Percentiles rank a stretch among this genome's conserved stretches.
Evolutionary conservation across 2,888 invertebrate genomes (phyloP).

Genomic region (Agonum fuliginosum): DNA sequence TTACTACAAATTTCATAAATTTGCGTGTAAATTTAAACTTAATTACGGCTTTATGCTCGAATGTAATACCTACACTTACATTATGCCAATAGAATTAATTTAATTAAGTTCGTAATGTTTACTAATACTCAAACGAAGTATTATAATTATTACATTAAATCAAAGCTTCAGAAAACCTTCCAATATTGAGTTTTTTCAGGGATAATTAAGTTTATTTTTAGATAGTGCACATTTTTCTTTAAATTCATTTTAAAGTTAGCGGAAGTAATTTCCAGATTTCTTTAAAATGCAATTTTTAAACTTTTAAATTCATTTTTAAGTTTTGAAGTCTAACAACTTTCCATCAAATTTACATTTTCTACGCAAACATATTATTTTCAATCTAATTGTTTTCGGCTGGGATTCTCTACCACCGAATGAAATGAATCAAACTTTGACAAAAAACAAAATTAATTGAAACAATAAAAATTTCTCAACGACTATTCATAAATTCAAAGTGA

Average conservation of each 20-base stretch:
- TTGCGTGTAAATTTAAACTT: neutral
- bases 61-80: neutral
- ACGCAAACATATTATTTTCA: constrained; percentile 41
- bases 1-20: constrained; percentile 1
- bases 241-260: constrained; percentile 32
- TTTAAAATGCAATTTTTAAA: constrained; percentile 43
- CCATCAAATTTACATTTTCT: constrained; percentile 49
- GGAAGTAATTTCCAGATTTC: constrained; percentile 38
- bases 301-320: constrained; percentile 44
- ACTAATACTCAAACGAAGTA: too few relatives aligned
- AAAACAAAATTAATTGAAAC: too few relatives aligned
- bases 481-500: too few relatives aligned
- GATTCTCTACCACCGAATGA: too few relatives aligned
- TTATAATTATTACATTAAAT: too few relatives aligned
- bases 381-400: constrained; percentile 9
- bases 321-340: constrained; percentile 27
- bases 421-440: too few relatives aligned
- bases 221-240: neutral
- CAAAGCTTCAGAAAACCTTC: too few relatives aligned
- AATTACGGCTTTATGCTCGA: neutral
- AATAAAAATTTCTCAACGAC: too few relatives aligned
- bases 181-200: too few relatives aligned
- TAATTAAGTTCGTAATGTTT: too few relatives aligned
- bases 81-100: neutral
- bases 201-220: constrained; percentile 21